A percentile compares a stretch with the other conserved stretches of the same genome.
Evolutionary conservation across 2,888 invertebrate species (phyloP).

Genomic region (Yponomeuta cagnagella): DNA sequence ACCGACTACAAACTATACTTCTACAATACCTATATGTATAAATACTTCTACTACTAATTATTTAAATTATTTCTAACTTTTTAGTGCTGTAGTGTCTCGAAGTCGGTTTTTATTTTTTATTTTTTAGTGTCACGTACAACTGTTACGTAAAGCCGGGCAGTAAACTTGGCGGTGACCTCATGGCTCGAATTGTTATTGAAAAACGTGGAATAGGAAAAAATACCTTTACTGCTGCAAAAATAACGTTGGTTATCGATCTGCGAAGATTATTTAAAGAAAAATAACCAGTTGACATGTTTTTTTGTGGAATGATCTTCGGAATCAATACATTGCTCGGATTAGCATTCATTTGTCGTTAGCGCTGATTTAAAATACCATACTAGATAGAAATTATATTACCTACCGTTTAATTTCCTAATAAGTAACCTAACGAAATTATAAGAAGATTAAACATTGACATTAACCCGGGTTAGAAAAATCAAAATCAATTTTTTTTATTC

Average conservation of each 20-base stretch:
- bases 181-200: constrained; percentile 16
- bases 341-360: not conserved
- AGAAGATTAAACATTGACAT: no score
- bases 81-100: no score
- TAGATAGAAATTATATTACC: not conserved
- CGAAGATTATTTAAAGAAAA: not conserved
- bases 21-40: no score
- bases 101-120: no score
- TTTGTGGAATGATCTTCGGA: not conserved
- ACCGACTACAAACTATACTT: no score
- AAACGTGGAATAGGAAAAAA: constrained; percentile 20
- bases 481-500: no score
- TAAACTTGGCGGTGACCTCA: constrained; percentile 38
- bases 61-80: no score
- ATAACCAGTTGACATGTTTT: not conserved
- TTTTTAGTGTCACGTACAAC: constrained; percentile 23
- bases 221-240: constrained; percentile 10
- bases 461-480: no score
- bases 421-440: no score
- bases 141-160: constrained; percentile 32
- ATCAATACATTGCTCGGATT: not conserved
- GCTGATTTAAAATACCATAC: not conserved
- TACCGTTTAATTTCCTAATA: no score
- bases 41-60: no score
- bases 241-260: not conserved